phyloP scores from a whole-genome alignment of 37 sponge, comb jelly and placozoan species.

The Beroe ovata region DNA sequence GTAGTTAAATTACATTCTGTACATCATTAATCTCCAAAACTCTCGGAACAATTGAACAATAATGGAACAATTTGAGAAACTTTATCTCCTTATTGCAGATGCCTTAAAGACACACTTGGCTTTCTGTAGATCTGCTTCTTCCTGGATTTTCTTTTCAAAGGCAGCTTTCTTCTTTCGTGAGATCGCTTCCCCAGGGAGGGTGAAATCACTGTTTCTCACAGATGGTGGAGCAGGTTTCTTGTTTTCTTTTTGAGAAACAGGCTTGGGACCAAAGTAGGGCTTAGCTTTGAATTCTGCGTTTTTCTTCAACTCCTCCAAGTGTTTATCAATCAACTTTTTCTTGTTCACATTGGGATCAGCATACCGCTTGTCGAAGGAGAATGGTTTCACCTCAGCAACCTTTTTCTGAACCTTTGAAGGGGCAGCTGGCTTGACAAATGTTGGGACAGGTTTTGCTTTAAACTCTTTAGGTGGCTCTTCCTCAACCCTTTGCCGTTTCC shows the following conservation, averaged over 20 bases:
- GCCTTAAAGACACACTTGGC: not conserved
- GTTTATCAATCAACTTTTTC: constrained; percentile 3
- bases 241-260: not conserved
- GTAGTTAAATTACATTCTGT: no score
- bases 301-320: constrained; percentile 21
- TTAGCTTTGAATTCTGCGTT: constrained; percentile 2
- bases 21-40: no score
- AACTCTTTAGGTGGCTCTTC: constrained; percentile 42
- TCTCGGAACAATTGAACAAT: no score
- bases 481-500: not conserved
- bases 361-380: constrained; percentile 18
- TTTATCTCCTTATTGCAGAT: not conserved
- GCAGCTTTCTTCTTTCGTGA: constrained; percentile 2
- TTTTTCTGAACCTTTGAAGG: not conserved
- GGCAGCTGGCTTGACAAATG: not conserved
- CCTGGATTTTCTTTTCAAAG: constrained; percentile 3
- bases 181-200: constrained; percentile 14
- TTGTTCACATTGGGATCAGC: constrained; percentile 22
- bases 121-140: constrained; percentile 17
- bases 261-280: constrained; percentile 3
- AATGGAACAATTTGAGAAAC: no score
- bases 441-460: constrained; percentile 38
- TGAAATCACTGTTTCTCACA: not conserved
- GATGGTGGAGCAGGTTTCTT: not conserved
- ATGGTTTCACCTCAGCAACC: not conserved